Evolutionary conservation across 2,113 vertebrate genomes (phyloP).

Genomic region (Todiramphus saurophagus): DNA sequence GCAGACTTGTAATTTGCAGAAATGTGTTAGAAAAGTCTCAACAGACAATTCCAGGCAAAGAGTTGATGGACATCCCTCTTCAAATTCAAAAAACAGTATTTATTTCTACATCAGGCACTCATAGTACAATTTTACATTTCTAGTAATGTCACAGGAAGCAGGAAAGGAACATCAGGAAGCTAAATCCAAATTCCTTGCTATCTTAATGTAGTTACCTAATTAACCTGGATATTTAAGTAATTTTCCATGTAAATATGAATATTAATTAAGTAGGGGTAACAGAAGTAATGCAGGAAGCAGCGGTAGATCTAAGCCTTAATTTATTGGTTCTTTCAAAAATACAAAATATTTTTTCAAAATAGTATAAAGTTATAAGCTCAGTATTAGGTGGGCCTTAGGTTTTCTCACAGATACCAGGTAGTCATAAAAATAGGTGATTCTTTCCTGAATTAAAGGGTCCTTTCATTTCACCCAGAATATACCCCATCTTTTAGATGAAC

Average conservation of each 20-base stretch:
- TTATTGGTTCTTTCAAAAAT: not conserved
- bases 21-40: not conserved
- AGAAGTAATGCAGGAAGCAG: not conserved
- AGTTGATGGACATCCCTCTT: not conserved
- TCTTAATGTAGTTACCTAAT: not conserved
- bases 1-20: not conserved
- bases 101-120: not conserved
- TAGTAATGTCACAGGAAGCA: not conserved
- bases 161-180: not conserved
- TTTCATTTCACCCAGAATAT: not conserved
- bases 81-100: not conserved
- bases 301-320: not conserved
- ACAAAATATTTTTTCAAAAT: not conserved
- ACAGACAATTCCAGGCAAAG: not conserved
- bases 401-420: not conserved
- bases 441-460: not conserved
- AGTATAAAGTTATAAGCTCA: not conserved
- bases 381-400: not conserved
- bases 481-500: not conserved
- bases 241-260: not conserved
- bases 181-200: not conserved
- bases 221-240: not conserved
- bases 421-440: not conserved
- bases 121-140: not conserved
- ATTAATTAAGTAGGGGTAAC: not conserved